Conservation (phyloP, 2,888 invertebrate genomes). For the Latrodectus hesperus region DNA sequence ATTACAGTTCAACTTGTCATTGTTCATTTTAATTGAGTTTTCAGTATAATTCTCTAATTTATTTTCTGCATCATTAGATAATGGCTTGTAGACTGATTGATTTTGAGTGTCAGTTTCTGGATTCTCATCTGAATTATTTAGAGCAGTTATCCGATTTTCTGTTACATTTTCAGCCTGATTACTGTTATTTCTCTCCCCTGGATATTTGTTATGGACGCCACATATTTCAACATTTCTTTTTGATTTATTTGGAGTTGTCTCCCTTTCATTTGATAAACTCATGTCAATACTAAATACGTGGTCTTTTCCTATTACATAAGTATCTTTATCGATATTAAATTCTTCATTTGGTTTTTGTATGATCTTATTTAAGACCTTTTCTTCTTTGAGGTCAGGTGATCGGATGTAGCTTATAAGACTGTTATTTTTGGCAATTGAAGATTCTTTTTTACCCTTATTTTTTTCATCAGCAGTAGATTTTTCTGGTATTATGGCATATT, state of each 20-base stretch:
- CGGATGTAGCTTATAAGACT: not conserved
- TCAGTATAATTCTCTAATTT: not conserved
- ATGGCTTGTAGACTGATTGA: not conserved
- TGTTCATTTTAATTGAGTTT: not conserved
- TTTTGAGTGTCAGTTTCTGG: not conserved
- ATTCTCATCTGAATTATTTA: not conserved
- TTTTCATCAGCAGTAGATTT: conserved; percentile 26
- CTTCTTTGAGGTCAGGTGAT: conserved; percentile 11
- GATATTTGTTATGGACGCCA: conserved; percentile 10
- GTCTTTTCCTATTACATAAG: not conserved
- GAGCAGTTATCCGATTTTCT: no score
- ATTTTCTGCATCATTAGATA: not conserved
- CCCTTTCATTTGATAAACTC: not conserved
- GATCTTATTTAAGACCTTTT: not conserved
- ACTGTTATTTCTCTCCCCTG: not conserved
- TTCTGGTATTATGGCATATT: conserved; percentile 48
- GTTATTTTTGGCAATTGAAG: conserved; percentile 12
- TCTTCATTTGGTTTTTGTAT: not conserved
- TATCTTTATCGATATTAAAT: conserved; percentile 5
- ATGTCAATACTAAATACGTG: not conserved
- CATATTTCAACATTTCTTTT: conserved; percentile 14
- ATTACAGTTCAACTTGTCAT: not conserved
- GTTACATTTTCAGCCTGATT: no score
- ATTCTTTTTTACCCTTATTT: not conserved
- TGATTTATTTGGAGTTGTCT: not conserved